A percentile compares a stretch with the other conserved stretches of the same genome.
Conservation (phyloP, 2,888 invertebrate species). For the Tinea pellionella region DNA sequence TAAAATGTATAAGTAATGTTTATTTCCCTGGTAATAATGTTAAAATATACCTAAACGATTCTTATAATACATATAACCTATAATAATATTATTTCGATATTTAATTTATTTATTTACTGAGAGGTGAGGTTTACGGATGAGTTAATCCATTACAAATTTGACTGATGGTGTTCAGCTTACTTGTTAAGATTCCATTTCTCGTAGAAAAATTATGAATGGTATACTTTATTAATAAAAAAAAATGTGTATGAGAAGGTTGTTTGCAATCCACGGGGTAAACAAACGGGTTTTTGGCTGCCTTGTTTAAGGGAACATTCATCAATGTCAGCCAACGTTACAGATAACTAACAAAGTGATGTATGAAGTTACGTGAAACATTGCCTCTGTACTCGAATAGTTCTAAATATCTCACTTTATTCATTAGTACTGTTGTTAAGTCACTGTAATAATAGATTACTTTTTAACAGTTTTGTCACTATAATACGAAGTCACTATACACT, state of each 20-base stretch:
- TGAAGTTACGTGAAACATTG: constrained; percentile 25
- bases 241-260: not conserved
- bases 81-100: no score
- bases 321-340: constrained; percentile 48
- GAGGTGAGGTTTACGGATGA: no score
- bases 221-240: not conserved
- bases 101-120: no score
- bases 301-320: constrained; percentile 45
- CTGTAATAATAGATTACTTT: not conserved
- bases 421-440: constrained; percentile 4
- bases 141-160: no score
- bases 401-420: constrained; percentile 12
- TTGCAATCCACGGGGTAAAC: constrained; percentile 7
- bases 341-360: constrained; percentile 55
- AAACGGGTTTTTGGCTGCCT: constrained; percentile 15
- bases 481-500: no score
- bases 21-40: not conserved
- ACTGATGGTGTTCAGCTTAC: no score
- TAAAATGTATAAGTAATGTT: not conserved
- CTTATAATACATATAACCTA: no score
- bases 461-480: not conserved
- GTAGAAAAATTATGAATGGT: not conserved
- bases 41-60: not conserved
- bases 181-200: no score
- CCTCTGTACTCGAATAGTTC: constrained; percentile 10